Conservation (phyloP, 2,113 vertebrate genomes). For the Apteryx mantelli region DNA sequence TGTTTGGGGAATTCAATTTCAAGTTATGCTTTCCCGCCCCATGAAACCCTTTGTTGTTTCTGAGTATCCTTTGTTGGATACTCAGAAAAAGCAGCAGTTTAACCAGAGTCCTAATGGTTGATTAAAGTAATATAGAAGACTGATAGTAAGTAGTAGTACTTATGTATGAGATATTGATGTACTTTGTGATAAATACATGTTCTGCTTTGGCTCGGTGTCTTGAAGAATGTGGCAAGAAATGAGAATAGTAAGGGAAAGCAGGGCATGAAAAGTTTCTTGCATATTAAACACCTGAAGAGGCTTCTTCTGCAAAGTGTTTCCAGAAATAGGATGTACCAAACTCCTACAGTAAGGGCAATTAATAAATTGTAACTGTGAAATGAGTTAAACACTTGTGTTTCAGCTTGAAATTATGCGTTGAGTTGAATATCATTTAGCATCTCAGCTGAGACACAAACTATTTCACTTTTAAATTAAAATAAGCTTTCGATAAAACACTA, state of each 20-base stretch:
- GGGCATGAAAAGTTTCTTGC: not conserved
- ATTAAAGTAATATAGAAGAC: not conserved
- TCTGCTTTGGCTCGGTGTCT: not conserved
- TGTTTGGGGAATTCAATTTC: not conserved
- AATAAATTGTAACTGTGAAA: not conserved
- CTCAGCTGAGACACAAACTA: not conserved
- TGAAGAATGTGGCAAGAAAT: not conserved
- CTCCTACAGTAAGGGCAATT: not conserved
- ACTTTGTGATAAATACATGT: not conserved
- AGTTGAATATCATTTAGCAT: not conserved
- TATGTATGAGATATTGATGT: not conserved
- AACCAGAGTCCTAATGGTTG: not conserved
- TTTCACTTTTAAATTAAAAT: constrained; percentile 1
- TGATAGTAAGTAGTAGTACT: not conserved
- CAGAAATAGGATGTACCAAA: not conserved
- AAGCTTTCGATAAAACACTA: constrained; percentile 16
- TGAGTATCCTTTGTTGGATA: not conserved
- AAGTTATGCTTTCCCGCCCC: not conserved
- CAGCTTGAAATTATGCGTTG: not conserved
- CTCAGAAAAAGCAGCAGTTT: not conserved
- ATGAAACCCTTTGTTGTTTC: not conserved
- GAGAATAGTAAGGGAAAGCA: not conserved
- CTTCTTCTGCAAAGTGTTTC: not conserved
- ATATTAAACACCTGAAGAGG: not conserved
- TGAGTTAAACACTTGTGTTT: not conserved